Base-by-base conservation (phyloP, 2,113 vertebrate species). In the Synodontis membranacea region DNA sequence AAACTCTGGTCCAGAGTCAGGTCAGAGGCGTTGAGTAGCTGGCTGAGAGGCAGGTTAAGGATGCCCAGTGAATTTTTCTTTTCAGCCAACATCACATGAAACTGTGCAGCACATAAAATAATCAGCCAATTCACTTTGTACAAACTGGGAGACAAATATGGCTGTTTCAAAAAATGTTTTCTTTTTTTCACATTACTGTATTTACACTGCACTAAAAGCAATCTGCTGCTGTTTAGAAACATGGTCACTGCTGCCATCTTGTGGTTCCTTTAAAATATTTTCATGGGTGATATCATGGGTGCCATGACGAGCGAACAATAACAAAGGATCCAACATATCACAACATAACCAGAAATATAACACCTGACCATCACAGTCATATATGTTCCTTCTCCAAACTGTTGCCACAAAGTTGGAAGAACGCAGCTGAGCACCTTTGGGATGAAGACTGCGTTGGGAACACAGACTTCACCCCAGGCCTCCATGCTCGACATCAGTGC, bases 1-100 rank as follows among this genome's bases (percentile, higher is more conserved):
- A 99, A 97, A 80, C 92, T 93, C 92, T 98, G 96, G 88, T 99
- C 97, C 14, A 97, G 86, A 1, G 92, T 94, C 94, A 99, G 96
- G 88, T 95, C 88, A 0, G 95, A 92, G 5, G 83, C 86, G 80
- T 91, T 93, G 37, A 99, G 93, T 52, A 99, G 92, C 48, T 94
- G 96, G 85, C 81, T 90, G 3, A 99, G 93, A 9, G 96, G 96
- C 1, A 99, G 1, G 52, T 91, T 93, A 37, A 97, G 87, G 19
- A 92, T 87, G 3, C 98, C 98, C 34, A 99, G 95, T 2, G 58
- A 89, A n/a, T 82, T 93, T 84, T 98, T 96, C 83, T 94, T 94
- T 48, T 97, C 95, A 0, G 94, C 94, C 72, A 97, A 96, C 84
- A 97, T 97, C 75, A 99, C 94, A 98, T 99, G 88, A 15, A 80